A percentile compares a stretch with the other conserved stretches of the same genome.
phyloP scores from a whole-genome alignment of 2,113 vertebrate species.

The Trogon surrucura region DNA sequence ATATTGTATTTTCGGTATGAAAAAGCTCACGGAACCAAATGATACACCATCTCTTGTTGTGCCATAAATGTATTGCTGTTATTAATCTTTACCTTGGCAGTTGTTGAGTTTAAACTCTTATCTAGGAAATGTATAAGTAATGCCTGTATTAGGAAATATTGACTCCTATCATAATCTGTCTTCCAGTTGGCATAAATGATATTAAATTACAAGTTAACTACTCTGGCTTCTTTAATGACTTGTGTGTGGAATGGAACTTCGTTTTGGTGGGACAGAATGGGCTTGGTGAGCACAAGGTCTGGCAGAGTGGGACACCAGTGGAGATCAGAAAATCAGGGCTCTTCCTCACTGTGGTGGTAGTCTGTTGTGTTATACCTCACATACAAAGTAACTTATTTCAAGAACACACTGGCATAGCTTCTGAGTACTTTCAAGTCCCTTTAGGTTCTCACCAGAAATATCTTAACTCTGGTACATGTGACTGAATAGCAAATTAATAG shows the following conservation, averaged over 20 bases:
- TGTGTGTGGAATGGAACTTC: neutral
- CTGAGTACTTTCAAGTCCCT: neutral
- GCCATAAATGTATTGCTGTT: neutral
- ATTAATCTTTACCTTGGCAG: conserved; percentile 29
- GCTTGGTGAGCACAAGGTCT: neutral
- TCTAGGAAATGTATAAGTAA: neutral
- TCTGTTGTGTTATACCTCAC: neutral
- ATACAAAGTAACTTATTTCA: neutral
- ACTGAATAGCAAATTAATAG: neutral
- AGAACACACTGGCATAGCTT: neutral
- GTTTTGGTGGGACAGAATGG: neutral
- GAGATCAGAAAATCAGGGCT: neutral
- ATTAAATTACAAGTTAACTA: neutral
- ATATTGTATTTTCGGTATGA: neutral
- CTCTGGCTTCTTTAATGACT: neutral
- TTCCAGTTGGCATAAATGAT: neutral
- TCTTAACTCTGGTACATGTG: neutral
- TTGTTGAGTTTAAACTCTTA: conserved; percentile 10
- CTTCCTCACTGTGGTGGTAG: neutral
- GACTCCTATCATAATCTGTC: neutral
- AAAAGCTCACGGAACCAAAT: neutral
- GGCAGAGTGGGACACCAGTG: neutral
- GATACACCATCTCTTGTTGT: neutral
- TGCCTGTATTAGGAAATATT: neutral
- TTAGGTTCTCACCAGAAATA: neutral